Evolutionary conservation across 2,888 invertebrate genomes (phyloP), one percentile per base, ranked within the genome.

Genomic region (Mythimna vitellina): DNA sequence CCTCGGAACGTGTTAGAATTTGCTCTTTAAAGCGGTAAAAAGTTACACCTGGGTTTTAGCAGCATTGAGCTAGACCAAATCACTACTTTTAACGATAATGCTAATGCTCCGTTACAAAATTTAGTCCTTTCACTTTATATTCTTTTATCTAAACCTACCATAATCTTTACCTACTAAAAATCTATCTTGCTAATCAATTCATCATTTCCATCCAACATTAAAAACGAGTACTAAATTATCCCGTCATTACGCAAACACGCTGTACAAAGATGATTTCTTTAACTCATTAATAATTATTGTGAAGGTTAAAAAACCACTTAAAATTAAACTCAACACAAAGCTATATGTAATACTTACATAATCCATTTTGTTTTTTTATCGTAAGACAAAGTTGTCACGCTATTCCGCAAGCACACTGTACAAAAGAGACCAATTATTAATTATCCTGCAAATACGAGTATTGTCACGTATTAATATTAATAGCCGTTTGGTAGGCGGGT

Each of bases 341-440:
- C 9, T 32, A 32, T n/a, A 8, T 20, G n/a, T 51, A n/a, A 14
- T 14, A 14, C 4, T 14, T 14, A 46, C 8, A 42, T 42, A 12
- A 12, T 42, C 14, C 3, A 17, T 17, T 14, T 46, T 46, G n/a
- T 17, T 17, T 46, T 46, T 17, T 46, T 46, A 5, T 46, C 17
- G 4, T 46, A 46, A 46, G 20, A 60, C 29, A 49, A 67, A 14
- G 65, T 65, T 57, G 5, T 58, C 54, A 65, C n/a, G 38, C 58
- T 63, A 20, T 70, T 63, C 67, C 51, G 65, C 42, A 79, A 86
- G 70, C 92, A 90, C 58, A 72, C 91, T 92, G 88, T 93, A 89
- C 81, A 46, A 14, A 46, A 17, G 1, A 32, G 32, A 32, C 32
- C 32, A 32, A 38, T 38, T 38, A 38, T 38, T 38, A 9, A 38